Evolutionary conservation across 2,888 invertebrate species (phyloP).

Genomic region (Boloria selene): DNA sequence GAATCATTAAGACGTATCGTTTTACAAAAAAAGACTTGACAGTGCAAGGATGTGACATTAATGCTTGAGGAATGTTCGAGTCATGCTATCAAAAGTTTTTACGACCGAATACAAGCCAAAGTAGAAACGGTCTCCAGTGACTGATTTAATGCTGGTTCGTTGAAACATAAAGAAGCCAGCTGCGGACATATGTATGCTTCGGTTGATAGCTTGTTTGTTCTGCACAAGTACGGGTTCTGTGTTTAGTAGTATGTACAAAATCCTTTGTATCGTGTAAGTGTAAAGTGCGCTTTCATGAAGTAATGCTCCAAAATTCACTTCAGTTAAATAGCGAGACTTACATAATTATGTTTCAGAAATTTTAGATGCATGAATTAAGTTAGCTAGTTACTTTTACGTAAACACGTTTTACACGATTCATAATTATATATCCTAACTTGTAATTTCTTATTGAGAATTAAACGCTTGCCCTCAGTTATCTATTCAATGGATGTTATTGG

Average conservation of each 20-base stretch:
- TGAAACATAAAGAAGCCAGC: slow-evolving; percentile 69
- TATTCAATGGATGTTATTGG: no score
- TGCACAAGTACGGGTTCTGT: slow-evolving; percentile 22
- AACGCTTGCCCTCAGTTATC: no score
- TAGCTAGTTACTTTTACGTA: no score
- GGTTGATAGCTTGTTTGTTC: slow-evolving; percentile 37
- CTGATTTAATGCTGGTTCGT: slow-evolving; percentile 68
- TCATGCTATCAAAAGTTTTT: slow-evolving; percentile 67
- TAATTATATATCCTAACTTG: no score
- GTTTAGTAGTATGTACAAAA: slow-evolving; percentile 14
- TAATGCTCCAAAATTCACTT: neutral
- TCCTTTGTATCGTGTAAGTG: slow-evolving; percentile 9
- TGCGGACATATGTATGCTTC: slow-evolving; percentile 64
- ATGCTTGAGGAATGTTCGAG: slow-evolving; percentile 63
- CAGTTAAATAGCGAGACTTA: no score
- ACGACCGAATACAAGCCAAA: slow-evolving; percentile 68
- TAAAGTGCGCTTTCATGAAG: neutral
- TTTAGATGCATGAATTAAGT: no score
- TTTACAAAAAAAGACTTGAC: slow-evolving; percentile 59
- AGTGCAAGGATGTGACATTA: slow-evolving; percentile 58
- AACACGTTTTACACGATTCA: no score
- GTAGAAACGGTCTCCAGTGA: slow-evolving; percentile 58
- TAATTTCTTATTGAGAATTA: no score
- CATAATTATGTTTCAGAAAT: no score
- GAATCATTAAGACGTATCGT: slow-evolving; percentile 67